Conservation (phyloP, 2,797 vertebrate species). For the Lacerta agilis region DNA sequence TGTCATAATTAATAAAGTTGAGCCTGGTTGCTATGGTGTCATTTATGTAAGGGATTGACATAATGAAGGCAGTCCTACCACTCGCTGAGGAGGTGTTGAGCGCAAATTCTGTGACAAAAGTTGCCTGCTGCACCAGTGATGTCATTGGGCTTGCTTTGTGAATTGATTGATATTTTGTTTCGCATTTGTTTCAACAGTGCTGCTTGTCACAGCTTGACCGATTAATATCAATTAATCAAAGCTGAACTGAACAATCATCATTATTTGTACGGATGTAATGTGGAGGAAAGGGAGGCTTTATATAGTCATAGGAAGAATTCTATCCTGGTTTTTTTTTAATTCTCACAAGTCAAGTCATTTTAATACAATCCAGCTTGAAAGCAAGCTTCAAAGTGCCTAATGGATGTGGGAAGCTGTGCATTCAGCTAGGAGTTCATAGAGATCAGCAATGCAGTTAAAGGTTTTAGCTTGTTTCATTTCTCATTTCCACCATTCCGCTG, state of each 20-base stretch:
- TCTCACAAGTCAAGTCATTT: background rate
- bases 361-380: background rate
- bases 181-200: background rate
- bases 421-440: background rate
- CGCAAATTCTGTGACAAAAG: slow-evolving; percentile 20
- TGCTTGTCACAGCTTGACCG: background rate
- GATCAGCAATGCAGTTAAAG: background rate
- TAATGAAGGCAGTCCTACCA: background rate
- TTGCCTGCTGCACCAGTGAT: slow-evolving; percentile 18
- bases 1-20: slow-evolving; percentile 37
- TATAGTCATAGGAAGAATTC: too few species aligned
- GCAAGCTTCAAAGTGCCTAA: rapidly evolving
- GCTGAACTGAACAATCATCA: background rate
- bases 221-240: background rate
- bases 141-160: background rate
- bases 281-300: background rate
- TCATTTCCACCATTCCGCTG: background rate
- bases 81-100: background rate
- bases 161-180: background rate
- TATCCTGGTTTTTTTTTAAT: background rate
- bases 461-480: background rate
- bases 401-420: background rate
- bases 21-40: slow-evolving; percentile 10
- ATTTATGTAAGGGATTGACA: slow-evolving; percentile 15
- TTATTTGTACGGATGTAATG: background rate